Conservation (phyloP, 92 coral and sea anemone species). For the Heteractis magnifica region DNA sequence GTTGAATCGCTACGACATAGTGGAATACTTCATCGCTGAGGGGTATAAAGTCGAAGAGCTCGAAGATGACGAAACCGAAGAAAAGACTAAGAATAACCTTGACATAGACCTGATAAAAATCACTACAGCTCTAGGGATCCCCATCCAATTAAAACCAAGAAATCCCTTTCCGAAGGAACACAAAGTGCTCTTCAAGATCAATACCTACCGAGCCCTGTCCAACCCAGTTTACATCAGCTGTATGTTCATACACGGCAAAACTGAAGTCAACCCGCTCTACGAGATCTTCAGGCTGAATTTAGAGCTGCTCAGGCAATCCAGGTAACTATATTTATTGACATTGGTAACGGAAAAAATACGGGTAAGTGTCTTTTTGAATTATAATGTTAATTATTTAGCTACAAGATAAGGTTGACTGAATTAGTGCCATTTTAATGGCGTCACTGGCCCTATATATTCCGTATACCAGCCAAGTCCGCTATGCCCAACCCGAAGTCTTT, state of each 20-base stretch:
- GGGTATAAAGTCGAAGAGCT: conserved; percentile 30
- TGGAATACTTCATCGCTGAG: conserved; percentile 36
- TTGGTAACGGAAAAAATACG: too few relatives aligned
- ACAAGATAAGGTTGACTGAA: too few relatives aligned
- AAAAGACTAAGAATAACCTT: neutral
- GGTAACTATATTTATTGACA: neutral
- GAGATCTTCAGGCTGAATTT: conserved; percentile 29
- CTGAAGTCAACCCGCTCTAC: conserved; percentile 42
- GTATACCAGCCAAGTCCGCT: too few relatives aligned
- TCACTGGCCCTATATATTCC: too few relatives aligned
- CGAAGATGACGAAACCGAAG: neutral
- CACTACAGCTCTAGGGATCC: neutral
- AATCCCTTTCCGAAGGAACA: neutral
- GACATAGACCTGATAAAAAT: neutral
- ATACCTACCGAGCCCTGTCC: conserved; percentile 47
- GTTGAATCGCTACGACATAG: conserved; percentile 28
- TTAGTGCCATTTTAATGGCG: too few relatives aligned
- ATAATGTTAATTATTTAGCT: too few relatives aligned
- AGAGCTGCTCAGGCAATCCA: conserved; percentile 23
- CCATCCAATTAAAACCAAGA: neutral
- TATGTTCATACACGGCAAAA: conserved; percentile 33
- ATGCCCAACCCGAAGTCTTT: too few relatives aligned
- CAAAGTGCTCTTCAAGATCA: conserved; percentile 31
- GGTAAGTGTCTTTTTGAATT: too few relatives aligned
- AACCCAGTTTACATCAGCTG: conserved; percentile 49